Percentiles rank a stretch among this genome's conserved stretches.
Conservation (phyloP, 2,888 invertebrate species). For the Thelaira solivaga region DNA sequence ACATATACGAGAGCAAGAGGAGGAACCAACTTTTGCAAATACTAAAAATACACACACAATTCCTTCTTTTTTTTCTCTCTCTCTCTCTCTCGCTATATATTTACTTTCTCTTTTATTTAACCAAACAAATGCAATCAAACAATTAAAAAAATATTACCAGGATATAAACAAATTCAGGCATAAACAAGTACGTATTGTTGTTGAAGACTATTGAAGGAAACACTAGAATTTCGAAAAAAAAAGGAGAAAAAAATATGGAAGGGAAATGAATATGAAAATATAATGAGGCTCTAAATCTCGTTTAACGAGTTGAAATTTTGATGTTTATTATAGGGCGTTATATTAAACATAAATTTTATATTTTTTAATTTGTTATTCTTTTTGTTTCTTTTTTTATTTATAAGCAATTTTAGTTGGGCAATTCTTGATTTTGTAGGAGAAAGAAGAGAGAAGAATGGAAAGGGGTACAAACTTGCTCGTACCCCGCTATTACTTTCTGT, state of each 20-base stretch:
- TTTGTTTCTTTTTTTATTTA: slow-evolving; percentile 28
- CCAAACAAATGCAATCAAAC: slow-evolving; percentile 21
- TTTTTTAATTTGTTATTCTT: not conserved
- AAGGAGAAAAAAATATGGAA: slow-evolving; percentile 18
- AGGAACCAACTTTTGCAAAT: no score
- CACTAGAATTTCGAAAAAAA: slow-evolving; percentile 1
- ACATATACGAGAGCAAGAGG: no score
- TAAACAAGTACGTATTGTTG: slow-evolving; percentile 35
- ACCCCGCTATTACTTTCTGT: no score
- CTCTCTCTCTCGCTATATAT: not conserved
- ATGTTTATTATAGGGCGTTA: slow-evolving; percentile 45
- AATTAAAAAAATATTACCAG: slow-evolving; percentile 34
- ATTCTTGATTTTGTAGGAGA: no score
- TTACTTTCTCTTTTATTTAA: not conserved
- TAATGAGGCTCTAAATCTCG: slow-evolving; percentile 58
- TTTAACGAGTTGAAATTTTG: slow-evolving; percentile 56
- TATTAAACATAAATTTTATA: slow-evolving; percentile 15
- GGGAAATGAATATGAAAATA: slow-evolving; percentile 36
- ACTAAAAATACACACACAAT: not conserved
- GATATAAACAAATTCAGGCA: slow-evolving; percentile 48
- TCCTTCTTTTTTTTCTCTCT: not conserved
- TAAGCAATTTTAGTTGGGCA: no score
- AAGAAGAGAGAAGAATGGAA: no score
- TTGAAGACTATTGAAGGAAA: slow-evolving; percentile 18
- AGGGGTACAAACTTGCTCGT: no score